Base-by-base conservation (phyloP, 2,797 vertebrate species). In the Carcharodon carcharias region DNA sequence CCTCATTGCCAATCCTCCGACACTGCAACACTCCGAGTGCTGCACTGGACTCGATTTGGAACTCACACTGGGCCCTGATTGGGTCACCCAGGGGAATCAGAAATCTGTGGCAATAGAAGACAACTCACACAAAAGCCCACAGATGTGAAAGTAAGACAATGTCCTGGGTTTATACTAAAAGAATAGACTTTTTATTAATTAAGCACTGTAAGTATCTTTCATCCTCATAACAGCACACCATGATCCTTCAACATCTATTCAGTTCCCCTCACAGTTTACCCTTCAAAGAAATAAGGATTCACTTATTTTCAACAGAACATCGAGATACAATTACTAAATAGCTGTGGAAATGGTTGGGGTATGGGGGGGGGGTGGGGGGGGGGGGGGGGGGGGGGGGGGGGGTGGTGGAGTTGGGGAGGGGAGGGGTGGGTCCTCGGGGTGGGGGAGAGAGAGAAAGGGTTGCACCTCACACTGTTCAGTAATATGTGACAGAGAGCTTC, bases 111-210 rank as follows among this genome's bases (percentile, higher is more conserved):
- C 65, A 67, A 2, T 3, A 67, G 18, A 0, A 67, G 18, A 21
- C 65, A 67, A 18, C 65, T 16, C 18, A 2, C 65, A 21, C 14
- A 16, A 67, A 67, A 67, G 12, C 28, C 31, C 21, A 7, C 4
- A 5, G 23, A 31, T 0, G 14, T 58, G 0, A 28, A 45, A 88
- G 6, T 28, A 87, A 88, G n/a, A 96, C 96, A 96, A 31, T 11
- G 21, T 11, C 35, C 9, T 11, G 1, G 54, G 11, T 65, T 98
- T 98, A 98, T 98, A 99, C 98, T 99, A 99, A 99, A 99, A 99
- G 98, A 99, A 99, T 99, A 99, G 98, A 99, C 98, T 99, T 99
- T 91, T 99, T 99, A 99, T 99, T 99, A 98, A 99, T 96, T 91
- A 82, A 16, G 98, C 98, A 98, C 98, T 99, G 98, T 98, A 99